phyloP scores from a whole-genome alignment of 1,140 invertebrate genomes.

The Hylaeus volcanicus region DNA sequence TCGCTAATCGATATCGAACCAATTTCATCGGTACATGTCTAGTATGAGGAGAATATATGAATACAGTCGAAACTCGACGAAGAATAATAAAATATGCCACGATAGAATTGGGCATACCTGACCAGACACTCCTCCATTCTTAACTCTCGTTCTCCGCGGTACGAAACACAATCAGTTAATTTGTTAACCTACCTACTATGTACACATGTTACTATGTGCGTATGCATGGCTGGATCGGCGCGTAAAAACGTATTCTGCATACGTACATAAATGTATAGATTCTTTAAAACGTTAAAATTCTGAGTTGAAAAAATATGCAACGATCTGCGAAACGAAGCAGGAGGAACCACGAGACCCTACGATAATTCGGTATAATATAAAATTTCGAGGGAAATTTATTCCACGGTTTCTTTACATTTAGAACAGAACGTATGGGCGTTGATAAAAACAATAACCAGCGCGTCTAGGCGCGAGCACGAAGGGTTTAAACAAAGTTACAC shows the following conservation, averaged over 20 bases:
- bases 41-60: background rate
- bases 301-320: constrained; percentile 38
- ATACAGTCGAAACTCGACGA: background rate
- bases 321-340: background rate
- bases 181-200: constrained; percentile 80
- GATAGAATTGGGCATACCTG: background rate
- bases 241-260: constrained; percentile 65
- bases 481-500: too few species aligned
- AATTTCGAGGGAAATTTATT: too few species aligned
- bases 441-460: too few species aligned
- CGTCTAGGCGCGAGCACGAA: too few species aligned
- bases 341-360: background rate
- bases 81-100: background rate
- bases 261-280: constrained; percentile 66
- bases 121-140: constrained; percentile 4
- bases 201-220: constrained; percentile 78
- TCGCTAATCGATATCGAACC: background rate
- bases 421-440: too few species aligned
- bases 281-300: constrained; percentile 36
- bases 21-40: background rate
- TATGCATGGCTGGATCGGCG: constrained; percentile 73
- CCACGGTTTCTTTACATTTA: too few species aligned
- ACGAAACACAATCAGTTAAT: constrained; percentile 80
- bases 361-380: background rate
- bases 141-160: constrained; percentile 71